Conservation (phyloP, 1,140 invertebrate species). For the Leptopilina clavipes region DNA sequence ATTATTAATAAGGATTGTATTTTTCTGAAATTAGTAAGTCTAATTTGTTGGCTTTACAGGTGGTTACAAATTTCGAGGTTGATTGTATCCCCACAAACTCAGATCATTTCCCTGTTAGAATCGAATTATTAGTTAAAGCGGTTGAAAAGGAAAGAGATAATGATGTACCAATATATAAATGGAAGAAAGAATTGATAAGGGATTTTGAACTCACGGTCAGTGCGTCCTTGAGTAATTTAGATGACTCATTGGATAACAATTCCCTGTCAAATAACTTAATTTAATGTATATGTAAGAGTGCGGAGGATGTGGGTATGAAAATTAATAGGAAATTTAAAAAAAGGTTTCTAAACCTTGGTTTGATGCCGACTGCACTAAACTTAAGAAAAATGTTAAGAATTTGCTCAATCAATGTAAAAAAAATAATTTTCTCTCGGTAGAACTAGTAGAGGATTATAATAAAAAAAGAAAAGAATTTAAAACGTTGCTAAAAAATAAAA, state of each 20-base stretch:
- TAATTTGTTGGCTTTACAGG: not conserved
- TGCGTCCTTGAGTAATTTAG: too few relatives aligned
- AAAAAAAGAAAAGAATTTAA: not conserved
- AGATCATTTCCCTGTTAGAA: not conserved
- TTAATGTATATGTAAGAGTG: too few relatives aligned
- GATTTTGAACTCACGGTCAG: not conserved
- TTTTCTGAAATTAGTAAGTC: not conserved
- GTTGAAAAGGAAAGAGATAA: not conserved
- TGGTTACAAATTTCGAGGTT: not conserved
- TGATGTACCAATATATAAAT: not conserved
- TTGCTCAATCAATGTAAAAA: not conserved
- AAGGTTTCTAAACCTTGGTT: not conserved
- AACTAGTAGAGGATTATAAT: not conserved
- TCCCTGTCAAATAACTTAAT: too few relatives aligned
- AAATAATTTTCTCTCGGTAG: not conserved
- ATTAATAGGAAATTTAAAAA: too few relatives aligned
- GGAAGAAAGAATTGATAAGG: not conserved
- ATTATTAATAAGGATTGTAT: not conserved
- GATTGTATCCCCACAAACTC: not conserved
- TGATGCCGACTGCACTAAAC: not conserved
- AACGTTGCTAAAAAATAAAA: not conserved
- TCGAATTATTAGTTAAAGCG: not conserved
- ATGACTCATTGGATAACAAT: too few relatives aligned
- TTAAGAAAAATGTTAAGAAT: not conserved
- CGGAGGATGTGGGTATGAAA: too few relatives aligned